phyloP scores from a whole-genome alignment of 30 jellyfish, hydroid and myxozoan species.

The Hydractinia echinata region DNA sequence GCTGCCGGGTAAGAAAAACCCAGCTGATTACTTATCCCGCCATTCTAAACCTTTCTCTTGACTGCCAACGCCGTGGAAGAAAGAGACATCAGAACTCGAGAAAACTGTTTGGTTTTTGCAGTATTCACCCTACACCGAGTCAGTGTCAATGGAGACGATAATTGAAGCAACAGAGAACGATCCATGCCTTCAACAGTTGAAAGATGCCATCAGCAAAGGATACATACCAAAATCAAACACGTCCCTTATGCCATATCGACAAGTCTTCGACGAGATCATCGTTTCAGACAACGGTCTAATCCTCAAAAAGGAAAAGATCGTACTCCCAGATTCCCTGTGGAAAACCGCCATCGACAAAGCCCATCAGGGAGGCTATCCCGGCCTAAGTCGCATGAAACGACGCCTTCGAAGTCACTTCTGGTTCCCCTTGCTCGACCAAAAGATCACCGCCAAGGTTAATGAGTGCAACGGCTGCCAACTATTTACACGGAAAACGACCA shows the following conservation, averaged over 20 bases:
- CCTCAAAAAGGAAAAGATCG: slow-evolving; percentile 31
- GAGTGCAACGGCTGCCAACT: slow-evolving; percentile 47
- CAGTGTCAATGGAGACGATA: slow-evolving; percentile 34
- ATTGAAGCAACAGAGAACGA: slow-evolving; percentile 12
- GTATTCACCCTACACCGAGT: slow-evolving; percentile 49
- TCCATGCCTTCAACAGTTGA: not conserved
- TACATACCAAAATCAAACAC: not conserved
- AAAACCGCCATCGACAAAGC: slow-evolving; percentile 39
- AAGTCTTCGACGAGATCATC: no score
- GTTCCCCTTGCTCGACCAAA: slow-evolving; percentile 41
- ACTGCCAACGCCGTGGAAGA: not conserved
- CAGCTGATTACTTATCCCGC: slow-evolving; percentile 44
- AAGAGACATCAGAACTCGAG: slow-evolving; percentile 31
- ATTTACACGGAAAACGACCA: slow-evolving; percentile 37
- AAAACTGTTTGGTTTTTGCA: slow-evolving; percentile 47
- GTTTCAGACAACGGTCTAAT: slow-evolving; percentile 41
- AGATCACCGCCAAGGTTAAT: slow-evolving; percentile 6
- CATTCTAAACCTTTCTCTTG: slow-evolving; percentile 25
- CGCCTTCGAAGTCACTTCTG: slow-evolving; percentile 49
- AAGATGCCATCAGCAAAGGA: not conserved
- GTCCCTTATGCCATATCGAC: slow-evolving; percentile 10
- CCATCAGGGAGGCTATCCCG: slow-evolving; percentile 57
- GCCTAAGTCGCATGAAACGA: slow-evolving; percentile 25
- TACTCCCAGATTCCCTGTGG: slow-evolving; percentile 39
- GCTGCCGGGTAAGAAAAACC: slow-evolving; percentile 35